A percentile compares a stretch with the other conserved stretches of the same genome.
Conservation (phyloP, 1,140 invertebrate genomes). For the Bactericera cockerelli region DNA sequence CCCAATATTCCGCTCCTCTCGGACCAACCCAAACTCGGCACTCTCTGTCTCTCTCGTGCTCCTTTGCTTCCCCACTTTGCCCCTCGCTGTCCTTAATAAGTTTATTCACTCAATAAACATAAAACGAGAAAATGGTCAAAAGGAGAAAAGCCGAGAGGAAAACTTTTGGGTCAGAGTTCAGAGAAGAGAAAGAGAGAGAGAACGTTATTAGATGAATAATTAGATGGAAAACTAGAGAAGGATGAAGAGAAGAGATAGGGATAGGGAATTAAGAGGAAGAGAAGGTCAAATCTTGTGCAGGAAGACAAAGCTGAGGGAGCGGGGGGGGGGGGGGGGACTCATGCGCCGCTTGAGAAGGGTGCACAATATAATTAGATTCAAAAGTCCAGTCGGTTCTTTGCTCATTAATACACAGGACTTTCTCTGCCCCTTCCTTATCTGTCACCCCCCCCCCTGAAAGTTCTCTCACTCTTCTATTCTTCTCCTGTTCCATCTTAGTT, state of each 20-base stretch:
- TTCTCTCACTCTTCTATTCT: not conserved
- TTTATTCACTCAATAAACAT: slow-evolving; percentile 9
- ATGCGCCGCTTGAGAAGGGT: not conserved
- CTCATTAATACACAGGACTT: slow-evolving; percentile 8
- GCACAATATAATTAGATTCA: slow-evolving; percentile 1
- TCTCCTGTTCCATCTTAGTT: too few species aligned
- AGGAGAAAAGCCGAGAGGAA: not conserved
- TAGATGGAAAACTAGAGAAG: not conserved
- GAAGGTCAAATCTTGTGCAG: not conserved
- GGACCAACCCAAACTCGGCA: not conserved
- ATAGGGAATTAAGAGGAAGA: not conserved
- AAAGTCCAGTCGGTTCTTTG: slow-evolving; percentile 8
- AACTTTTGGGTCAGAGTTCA: slow-evolving; percentile 9
- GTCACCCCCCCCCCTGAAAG: not conserved
- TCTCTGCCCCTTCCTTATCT: not conserved
- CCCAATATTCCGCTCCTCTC: not conserved
- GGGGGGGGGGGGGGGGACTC: too few species aligned
- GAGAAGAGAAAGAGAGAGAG: not conserved
- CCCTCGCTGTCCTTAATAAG: slow-evolving; percentile 1
- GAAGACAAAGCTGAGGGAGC: not conserved
- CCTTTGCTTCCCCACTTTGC: not conserved
- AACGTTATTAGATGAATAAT: too few species aligned
- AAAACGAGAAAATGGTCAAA: slow-evolving; percentile 7
- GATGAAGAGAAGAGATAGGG: not conserved
- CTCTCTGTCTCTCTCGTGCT: not conserved